Conservation (phyloP, 2,888 invertebrate species). For the Melanargia galathea region DNA sequence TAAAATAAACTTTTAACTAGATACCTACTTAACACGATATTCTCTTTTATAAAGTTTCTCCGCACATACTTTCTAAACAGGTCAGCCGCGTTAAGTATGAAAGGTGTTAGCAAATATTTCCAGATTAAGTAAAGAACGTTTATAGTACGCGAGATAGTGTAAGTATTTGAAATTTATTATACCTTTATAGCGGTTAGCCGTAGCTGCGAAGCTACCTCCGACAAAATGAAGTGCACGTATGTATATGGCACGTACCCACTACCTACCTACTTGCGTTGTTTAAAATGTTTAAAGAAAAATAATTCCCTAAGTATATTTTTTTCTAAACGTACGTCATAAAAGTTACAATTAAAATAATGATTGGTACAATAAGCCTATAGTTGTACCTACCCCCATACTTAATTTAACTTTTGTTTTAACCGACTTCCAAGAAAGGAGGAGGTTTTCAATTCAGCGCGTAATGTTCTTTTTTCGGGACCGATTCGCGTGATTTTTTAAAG, state of each 20-base stretch:
- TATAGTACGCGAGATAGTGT: slow-evolving; percentile 68
- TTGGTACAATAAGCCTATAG: too few relatives aligned
- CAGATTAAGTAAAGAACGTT: slow-evolving; percentile 68
- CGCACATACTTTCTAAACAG: not conserved
- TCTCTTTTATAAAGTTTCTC: not conserved
- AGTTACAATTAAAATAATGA: too few relatives aligned
- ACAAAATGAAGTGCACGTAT: not conserved
- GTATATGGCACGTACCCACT: too few relatives aligned
- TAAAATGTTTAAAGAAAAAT: not conserved
- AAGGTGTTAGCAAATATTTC: slow-evolving; percentile 59
- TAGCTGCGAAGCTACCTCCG: slow-evolving; percentile 55
- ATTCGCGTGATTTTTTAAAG: too few relatives aligned
- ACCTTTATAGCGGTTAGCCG: slow-evolving; percentile 65
- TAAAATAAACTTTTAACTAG: not conserved
- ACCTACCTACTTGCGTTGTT: not conserved
- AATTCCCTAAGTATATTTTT: too few relatives aligned
- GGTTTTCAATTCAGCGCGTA: too few relatives aligned
- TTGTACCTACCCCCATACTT: too few relatives aligned
- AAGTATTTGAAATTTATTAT: slow-evolving; percentile 71
- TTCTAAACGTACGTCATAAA: too few relatives aligned
- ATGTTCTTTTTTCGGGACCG: too few relatives aligned
- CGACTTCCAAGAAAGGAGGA: too few relatives aligned
- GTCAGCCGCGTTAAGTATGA: slow-evolving; percentile 36
- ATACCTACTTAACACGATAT: not conserved
- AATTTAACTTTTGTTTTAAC: too few relatives aligned